Conservation (phyloP, 2,113 vertebrate species). For the Lophochroa leadbeateri region DNA sequence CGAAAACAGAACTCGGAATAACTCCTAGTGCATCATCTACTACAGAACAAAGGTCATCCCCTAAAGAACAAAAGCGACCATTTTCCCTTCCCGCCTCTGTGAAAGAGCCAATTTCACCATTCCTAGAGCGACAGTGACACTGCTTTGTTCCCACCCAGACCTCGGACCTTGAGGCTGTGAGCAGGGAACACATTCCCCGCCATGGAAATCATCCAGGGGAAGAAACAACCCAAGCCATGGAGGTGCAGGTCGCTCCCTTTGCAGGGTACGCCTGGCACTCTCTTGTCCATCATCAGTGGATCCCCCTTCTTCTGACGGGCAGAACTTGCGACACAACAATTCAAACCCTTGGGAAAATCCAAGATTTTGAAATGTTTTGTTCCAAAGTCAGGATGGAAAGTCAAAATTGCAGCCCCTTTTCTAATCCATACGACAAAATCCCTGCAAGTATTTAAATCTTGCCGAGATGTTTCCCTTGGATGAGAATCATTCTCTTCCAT, state of each 20-base stretch:
- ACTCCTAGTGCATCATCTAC: accelerated
- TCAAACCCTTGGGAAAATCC: background rate
- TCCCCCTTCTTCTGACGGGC: background rate
- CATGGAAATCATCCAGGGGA: accelerated
- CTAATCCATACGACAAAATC: background rate
- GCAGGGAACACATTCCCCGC: background rate
- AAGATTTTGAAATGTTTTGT: background rate
- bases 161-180: background rate
- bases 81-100: background rate
- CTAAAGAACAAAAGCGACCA: background rate
- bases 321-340: background rate
- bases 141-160: background rate
- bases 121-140: background rate
- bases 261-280: background rate
- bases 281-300: background rate
- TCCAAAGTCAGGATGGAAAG: background rate
- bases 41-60: slow-evolving; percentile 33
- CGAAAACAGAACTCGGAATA: background rate
- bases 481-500: background rate
- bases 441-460: background rate
- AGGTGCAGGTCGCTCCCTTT: background rate
- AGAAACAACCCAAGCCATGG: background rate
- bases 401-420: background rate
- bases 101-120: background rate
- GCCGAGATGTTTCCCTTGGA: accelerated